Base-by-base conservation (phyloP, 1,140 invertebrate genomes). In the Bombus fervidus region DNA sequence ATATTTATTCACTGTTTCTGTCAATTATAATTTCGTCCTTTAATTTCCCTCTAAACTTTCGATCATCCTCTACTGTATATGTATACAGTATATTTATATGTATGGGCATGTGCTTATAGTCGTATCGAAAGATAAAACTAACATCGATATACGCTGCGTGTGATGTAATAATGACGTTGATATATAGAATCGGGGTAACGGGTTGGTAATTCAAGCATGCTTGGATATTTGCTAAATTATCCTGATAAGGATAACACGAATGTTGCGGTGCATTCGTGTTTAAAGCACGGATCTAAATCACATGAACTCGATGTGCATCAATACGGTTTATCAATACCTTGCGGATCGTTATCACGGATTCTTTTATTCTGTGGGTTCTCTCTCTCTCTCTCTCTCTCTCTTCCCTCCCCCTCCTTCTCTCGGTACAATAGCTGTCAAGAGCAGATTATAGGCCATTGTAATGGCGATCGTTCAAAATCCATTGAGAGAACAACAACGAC, bases 401-500 rank as follows among this genome's bases (percentile, higher is more conserved):
- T 68, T 6, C 34, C 25, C 31, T 69, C 34, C 25, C 34, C 25
- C 15, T 37, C 66, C 18, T 41, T 47, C 41, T 75, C 43, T 22
- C 59, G 64, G 81, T 13, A 76, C 73, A 83, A 83, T 80, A 88
- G 83, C 87, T 84, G 87, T 89, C 87, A 88, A 66, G 83, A 79
- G 83, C 87, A 88, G 88, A 86, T 88, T 89, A 89, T 83, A 77
- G 85, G 83, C 83, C 68, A 69, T 59, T 87, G 83, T 85, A 75
- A 83, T 47, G 53, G 57, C 74, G 82, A 62, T 71, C 86, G 81
- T 89, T 90, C 74, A 74, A 83, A 86, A 81, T 85, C 78, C 71
- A 85, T 81, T 68, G 34, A 81, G 83, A 22, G 59, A 73, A 81
- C 71, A 57, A 64, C 43, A 64, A 31, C 59, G 73, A 28, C 18